A percentile compares a stretch with the other conserved stretches of the same genome.
Evolutionary conservation across 2,888 invertebrate species (phyloP).

Genomic region (Congeria kusceri): DNA sequence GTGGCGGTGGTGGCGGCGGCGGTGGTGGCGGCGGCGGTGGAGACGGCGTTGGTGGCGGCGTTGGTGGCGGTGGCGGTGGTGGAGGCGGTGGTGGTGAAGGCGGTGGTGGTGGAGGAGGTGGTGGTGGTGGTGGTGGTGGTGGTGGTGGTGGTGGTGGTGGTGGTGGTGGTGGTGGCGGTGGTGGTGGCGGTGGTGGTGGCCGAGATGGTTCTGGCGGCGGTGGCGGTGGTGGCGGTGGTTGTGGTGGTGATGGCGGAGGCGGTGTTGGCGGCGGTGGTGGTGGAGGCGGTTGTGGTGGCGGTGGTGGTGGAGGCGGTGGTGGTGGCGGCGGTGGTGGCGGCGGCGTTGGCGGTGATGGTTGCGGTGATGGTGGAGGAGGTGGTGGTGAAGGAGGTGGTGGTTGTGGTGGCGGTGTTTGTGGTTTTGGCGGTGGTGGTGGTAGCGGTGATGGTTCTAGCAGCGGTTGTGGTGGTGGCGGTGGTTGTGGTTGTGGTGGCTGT

Average conservation of each 20-base stretch:
- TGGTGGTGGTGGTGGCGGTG: neutral
- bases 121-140: neutral
- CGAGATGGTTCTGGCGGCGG: neutral
- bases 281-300: neutral
- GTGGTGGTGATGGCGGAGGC: neutral
- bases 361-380: too few relatives aligned
- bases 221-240: neutral
- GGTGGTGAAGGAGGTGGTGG: too few relatives aligned
- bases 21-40: neutral
- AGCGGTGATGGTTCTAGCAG: too few relatives aligned
- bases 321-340: neutral
- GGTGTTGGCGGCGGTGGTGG: neutral
- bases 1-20: neutral
- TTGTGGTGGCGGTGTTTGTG: too few relatives aligned
- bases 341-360: too few relatives aligned
- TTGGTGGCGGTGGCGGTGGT: neutral
- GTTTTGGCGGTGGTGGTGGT: too few relatives aligned
- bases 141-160: conserved; percentile 2
- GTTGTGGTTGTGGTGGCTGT: too few relatives aligned
- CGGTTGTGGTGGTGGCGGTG: too few relatives aligned
- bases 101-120: neutral
- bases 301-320: neutral
- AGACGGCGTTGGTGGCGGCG: neutral
- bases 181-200: neutral
- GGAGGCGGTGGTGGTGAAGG: neutral